Percentiles rank a stretch among this genome's conserved stretches.
Evolutionary conservation across 2,888 invertebrate species (phyloP).

Genomic region (Pyrocoelia pectoralis): DNA sequence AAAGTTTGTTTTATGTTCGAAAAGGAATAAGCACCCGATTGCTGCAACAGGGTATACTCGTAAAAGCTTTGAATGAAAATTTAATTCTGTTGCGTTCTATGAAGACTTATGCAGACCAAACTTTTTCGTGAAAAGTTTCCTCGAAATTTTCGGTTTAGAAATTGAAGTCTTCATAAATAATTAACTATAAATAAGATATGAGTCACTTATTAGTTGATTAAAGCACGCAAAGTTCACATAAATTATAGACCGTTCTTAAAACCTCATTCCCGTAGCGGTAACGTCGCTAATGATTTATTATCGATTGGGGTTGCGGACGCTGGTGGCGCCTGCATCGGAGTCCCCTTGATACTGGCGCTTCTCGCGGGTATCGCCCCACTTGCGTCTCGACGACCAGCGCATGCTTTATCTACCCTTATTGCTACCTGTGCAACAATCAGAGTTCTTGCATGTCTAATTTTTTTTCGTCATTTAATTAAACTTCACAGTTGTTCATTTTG

Average conservation of each 20-base stretch:
- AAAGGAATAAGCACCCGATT: neutral
- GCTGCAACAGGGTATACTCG: conserved; percentile 2
- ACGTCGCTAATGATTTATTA: conserved; percentile 40
- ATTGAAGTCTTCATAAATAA: conserved; percentile 20
- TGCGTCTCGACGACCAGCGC: conserved; percentile 48
- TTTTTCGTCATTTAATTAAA: conserved; percentile 29
- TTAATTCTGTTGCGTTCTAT: conserved; percentile 9
- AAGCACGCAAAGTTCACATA: conserved; percentile 35
- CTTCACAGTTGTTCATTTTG: conserved; percentile 21
- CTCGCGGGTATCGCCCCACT: conserved; percentile 52
- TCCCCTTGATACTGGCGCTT: conserved; percentile 55
- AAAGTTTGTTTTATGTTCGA: neutral
- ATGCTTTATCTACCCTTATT: conserved; percentile 47
- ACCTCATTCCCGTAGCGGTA: conserved; percentile 32
- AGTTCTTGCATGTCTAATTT: conserved; percentile 40
- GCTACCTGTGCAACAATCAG: conserved; percentile 50
- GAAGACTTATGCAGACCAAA: neutral
- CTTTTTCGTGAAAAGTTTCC: conserved; percentile 7
- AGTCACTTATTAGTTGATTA: conserved; percentile 34
- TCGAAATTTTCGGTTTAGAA: conserved; percentile 5
- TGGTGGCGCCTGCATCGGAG: conserved; percentile 49
- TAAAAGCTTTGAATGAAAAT: conserved; percentile 1
- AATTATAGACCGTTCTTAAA: conserved; percentile 32
- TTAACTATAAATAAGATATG: conserved; percentile 30
- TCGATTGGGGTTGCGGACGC: conserved; percentile 48